Evolutionary conservation across 1,140 invertebrate species (phyloP).

Genomic region (Thaumetopoea pityocampa): DNA sequence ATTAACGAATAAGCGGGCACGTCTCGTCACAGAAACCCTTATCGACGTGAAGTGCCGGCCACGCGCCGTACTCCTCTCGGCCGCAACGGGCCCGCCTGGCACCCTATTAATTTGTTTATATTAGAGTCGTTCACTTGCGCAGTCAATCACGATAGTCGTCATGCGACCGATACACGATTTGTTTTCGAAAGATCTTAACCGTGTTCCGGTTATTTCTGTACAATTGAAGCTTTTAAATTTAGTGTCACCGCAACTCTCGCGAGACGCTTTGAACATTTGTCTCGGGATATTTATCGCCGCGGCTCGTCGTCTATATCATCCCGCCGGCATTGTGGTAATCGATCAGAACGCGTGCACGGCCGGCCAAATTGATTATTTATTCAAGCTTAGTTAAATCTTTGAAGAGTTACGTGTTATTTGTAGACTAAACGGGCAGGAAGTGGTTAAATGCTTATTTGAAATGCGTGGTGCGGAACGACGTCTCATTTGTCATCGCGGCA

Average conservation of each 20-base stretch:
- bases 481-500: constrained; percentile 36
- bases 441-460: constrained; percentile 54
- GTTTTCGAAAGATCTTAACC: constrained; percentile 74
- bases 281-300: constrained; percentile 70
- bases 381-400: constrained; percentile 66
- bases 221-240: constrained; percentile 74
- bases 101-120: constrained; percentile 75
- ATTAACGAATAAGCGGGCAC: constrained; percentile 35
- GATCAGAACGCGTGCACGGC: constrained; percentile 59
- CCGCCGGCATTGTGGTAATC: constrained; percentile 65
- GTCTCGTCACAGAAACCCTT: constrained; percentile 31
- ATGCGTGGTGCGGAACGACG: constrained; percentile 31
- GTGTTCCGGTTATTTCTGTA: constrained; percentile 73
- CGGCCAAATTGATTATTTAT: constrained; percentile 71
- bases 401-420: constrained; percentile 61
- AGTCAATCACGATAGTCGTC: constrained; percentile 72
- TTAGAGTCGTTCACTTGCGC: constrained; percentile 71
- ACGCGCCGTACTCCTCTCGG: constrained; percentile 38
- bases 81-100: constrained; percentile 34
- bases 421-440: constrained; percentile 58
- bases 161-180: constrained; percentile 67
- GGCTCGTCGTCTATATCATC: constrained; percentile 67
- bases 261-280: constrained; percentile 72
- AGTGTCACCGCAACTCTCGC: constrained; percentile 69
- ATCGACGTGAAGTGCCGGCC: constrained; percentile 19